phyloP scores from a whole-genome alignment of 2,888 invertebrate genomes.

The Agrotis ipsilon region DNA sequence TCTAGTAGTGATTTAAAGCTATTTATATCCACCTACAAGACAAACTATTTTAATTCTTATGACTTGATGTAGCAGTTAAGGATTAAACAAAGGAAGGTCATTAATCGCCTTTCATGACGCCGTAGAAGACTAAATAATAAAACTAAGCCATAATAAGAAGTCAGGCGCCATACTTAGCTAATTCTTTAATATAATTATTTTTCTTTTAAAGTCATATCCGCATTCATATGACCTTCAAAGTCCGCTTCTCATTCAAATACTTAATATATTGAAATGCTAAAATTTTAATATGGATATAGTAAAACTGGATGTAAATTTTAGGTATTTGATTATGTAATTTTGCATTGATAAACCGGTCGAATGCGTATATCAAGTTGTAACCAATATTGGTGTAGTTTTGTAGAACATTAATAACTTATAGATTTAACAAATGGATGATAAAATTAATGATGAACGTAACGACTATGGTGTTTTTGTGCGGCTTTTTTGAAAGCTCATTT shows the following conservation, averaged over 20 bases:
- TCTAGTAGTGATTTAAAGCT: too few species aligned
- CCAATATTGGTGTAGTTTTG: constrained; percentile 41
- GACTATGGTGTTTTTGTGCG: constrained; percentile 25
- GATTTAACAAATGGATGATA: constrained; percentile 27
- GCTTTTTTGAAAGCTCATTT: constrained; percentile 27
- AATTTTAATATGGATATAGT: constrained; percentile 30
- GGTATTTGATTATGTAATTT: constrained; percentile 62
- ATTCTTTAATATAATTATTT: constrained; percentile 40
- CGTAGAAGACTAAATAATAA: constrained; percentile 15
- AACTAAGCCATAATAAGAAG: constrained; percentile 12
- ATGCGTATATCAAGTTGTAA: constrained; percentile 45
- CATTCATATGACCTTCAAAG: constrained; percentile 36
- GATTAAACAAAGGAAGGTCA: constrained; percentile 5
- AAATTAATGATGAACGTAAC: constrained; percentile 30
- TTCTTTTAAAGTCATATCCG: constrained; percentile 45
- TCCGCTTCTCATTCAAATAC: constrained; percentile 32
- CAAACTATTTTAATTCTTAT: not conserved
- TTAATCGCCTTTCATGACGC: not conserved
- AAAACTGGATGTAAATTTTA: constrained; percentile 33
- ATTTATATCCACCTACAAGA: not conserved
- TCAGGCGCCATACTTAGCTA: constrained; percentile 26
- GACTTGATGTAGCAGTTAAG: not conserved
- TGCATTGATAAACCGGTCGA: constrained; percentile 59
- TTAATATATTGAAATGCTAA: constrained; percentile 21
- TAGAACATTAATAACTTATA: constrained; percentile 45